Percentiles rank a stretch among this genome's conserved stretches.
Conservation (phyloP, 1,140 invertebrate species). For the Pogonomyrmex californicus region DNA sequence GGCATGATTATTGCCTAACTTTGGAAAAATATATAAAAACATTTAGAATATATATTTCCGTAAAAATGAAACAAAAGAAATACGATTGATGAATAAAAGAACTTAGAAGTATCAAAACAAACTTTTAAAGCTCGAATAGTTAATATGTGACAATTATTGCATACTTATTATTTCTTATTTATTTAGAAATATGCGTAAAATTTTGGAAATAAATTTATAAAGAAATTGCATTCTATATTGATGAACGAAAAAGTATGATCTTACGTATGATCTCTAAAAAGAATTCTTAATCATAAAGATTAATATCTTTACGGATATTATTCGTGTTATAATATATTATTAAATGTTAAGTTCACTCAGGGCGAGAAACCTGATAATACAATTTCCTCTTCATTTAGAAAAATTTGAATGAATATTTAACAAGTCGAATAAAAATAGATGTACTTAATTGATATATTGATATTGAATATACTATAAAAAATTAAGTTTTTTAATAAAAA, state of each 20-base stretch:
- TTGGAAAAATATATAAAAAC: background rate
- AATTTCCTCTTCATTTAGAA: background rate
- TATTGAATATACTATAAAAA: background rate
- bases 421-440: background rate
- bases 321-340: no score
- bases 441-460: background rate
- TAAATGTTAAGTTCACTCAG: no score
- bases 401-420: background rate
- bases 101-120: background rate
- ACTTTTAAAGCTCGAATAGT: background rate
- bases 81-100: background rate
- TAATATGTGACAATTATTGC: background rate
- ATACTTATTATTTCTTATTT: background rate
- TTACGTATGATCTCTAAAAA: no score
- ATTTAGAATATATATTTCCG: background rate
- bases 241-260: background rate
- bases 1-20: background rate
- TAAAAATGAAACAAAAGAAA: background rate
- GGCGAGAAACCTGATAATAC: no score
- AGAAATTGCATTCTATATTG: slow-evolving; percentile 11
- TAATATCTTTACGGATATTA: no score
- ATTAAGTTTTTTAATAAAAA: background rate
- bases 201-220: background rate
- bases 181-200: background rate
- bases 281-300: no score